Percentiles rank a stretch among this genome's conserved stretches.
These are phyloP conservation scores for Periplaneta americana DNA, from an alignment of 1,140 invertebrate genomes.

Conservation along the genomic window DNA sequence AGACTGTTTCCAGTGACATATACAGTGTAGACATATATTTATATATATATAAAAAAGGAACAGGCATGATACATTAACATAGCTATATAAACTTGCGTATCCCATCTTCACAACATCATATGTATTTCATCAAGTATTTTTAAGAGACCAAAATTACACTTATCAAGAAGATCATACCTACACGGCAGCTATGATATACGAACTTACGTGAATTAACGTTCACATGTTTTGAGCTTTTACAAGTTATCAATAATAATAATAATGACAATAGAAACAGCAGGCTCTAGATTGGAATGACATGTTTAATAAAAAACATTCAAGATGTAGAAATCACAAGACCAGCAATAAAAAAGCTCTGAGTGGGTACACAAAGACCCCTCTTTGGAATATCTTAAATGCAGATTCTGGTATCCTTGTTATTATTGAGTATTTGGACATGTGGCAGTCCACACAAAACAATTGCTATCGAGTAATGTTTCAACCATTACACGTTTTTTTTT, in stretches of 20 bases:
- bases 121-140: not conserved
- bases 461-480: not conserved
- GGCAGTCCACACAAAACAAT: not conserved
- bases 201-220: too few species aligned
- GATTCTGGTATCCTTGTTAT: not conserved
- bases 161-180: too few species aligned
- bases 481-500: not conserved
- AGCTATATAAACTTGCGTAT: not conserved
- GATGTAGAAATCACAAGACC: not conserved
- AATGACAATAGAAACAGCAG: not conserved
- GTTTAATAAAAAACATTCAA: not conserved
- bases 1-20: too few species aligned
- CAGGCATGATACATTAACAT: not conserved
- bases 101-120: too few species aligned
- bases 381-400: not conserved
- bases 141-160: not conserved
- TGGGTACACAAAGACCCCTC: not conserved
- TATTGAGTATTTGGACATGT: not conserved
- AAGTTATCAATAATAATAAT: not conserved
- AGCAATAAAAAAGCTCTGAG: not conserved
- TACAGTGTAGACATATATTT: not conserved
- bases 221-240: not conserved
- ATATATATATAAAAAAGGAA: not conserved
- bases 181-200: not conserved
- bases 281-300: not conserved